A percentile compares a stretch with the other conserved stretches of the same genome.
Conservation (phyloP, 1,140 invertebrate genomes). For the Catajapyx aquilonaris region DNA sequence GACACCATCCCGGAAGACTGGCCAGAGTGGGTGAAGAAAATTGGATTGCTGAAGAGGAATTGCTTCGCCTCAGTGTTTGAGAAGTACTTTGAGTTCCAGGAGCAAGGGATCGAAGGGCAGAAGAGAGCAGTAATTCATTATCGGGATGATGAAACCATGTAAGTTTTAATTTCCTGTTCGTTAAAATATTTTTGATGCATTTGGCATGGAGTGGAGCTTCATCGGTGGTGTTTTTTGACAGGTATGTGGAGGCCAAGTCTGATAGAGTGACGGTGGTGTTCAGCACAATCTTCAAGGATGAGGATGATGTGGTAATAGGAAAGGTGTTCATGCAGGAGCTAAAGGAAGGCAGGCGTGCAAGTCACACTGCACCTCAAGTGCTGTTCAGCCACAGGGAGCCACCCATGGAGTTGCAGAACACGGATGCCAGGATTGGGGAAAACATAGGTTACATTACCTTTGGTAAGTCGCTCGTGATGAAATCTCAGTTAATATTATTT, state of each 20-base stretch:
- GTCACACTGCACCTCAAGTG: slow-evolving; percentile 81
- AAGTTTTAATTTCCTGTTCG: slow-evolving; percentile 28
- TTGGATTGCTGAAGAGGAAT: slow-evolving; percentile 87
- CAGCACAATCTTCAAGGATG: slow-evolving; percentile 94
- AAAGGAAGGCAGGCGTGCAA: slow-evolving; percentile 89
- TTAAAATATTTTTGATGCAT: no score
- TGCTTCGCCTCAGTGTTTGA: slow-evolving; percentile 99
- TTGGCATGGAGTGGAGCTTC: no score
- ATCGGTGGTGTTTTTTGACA: no score
- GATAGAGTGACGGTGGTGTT: slow-evolving; percentile 98
- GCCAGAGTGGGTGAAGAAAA: slow-evolving; percentile 73
- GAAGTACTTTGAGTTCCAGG: slow-evolving; percentile 98
- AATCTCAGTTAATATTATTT: slow-evolving; percentile 6
- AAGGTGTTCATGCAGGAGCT: slow-evolving; percentile 99
- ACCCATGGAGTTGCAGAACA: slow-evolving; percentile 80
- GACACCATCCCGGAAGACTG: slow-evolving; percentile 55
- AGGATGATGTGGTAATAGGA: slow-evolving; percentile 94
- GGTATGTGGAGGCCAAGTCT: slow-evolving; percentile 93
- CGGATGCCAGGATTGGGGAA: slow-evolving; percentile 80
- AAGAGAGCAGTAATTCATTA: slow-evolving; percentile 96
- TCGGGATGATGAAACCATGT: slow-evolving; percentile 97
- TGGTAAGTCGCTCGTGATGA: slow-evolving; percentile 33
- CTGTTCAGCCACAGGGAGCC: slow-evolving; percentile 90
- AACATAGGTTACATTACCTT: slow-evolving; percentile 99
- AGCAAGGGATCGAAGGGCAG: slow-evolving; percentile 68